phyloP scores from a whole-genome alignment of 2,797 vertebrate species.

The Rhabdomys pumilio region DNA sequence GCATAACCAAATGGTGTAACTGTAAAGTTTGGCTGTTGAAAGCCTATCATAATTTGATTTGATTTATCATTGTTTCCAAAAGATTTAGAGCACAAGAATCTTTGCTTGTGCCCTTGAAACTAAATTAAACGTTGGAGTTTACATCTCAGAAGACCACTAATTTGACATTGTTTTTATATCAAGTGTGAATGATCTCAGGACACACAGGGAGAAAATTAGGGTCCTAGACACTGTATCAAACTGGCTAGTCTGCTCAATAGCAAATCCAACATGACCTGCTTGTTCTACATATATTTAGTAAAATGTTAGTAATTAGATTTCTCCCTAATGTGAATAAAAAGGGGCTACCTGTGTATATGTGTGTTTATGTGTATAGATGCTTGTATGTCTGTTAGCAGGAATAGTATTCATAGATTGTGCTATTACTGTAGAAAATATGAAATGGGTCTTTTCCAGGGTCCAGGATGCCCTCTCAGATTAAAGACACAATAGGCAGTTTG shows the following conservation, averaged over 20 bases:
- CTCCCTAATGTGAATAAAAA: slow-evolving; percentile 61
- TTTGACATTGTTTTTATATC: slow-evolving; percentile 57
- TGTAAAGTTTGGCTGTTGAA: neutral
- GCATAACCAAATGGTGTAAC: neutral
- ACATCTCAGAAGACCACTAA: neutral
- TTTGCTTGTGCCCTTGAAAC: slow-evolving; percentile 22
- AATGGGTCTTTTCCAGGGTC: slow-evolving; percentile 54
- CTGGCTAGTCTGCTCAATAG: neutral
- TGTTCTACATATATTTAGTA: neutral
- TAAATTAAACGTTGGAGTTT: slow-evolving; percentile 28
- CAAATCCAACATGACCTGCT: neutral
- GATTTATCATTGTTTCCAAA: slow-evolving; percentile 21
- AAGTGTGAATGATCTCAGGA: slow-evolving; percentile 33
- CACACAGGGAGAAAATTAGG: neutral
- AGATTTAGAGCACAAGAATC: neutral
- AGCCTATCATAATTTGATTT: slow-evolving; percentile 22
- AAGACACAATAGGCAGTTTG: slow-evolving; percentile 55
- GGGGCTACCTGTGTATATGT: too few species aligned
- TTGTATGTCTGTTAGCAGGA: neutral
- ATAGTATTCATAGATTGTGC: neutral
- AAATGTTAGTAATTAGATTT: slow-evolving; percentile 25
- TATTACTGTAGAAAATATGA: slow-evolving; percentile 40
- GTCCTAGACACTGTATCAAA: neutral
- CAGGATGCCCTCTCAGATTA: slow-evolving; percentile 48
- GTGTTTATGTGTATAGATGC: neutral